phyloP scores from a whole-genome alignment of 2,797 vertebrate species.

The Falco columbarius region DNA sequence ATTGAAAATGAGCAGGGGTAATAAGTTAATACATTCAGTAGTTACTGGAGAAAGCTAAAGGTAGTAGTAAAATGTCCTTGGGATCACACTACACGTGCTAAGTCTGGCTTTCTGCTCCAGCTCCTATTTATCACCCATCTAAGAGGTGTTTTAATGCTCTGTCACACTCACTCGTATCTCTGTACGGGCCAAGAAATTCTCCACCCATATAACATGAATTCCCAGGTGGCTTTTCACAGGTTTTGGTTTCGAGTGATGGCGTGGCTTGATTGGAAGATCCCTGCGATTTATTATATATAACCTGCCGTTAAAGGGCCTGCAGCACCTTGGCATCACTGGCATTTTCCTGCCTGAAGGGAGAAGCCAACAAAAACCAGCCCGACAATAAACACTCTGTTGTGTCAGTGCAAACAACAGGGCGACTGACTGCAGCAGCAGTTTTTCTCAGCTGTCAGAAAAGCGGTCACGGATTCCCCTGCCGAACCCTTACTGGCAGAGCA shows the following conservation, averaged over 20 bases:
- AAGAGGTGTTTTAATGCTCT: not conserved
- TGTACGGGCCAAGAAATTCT: not conserved
- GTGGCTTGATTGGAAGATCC: not conserved
- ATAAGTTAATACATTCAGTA: not conserved
- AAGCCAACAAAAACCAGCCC: not conserved
- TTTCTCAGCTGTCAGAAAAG: not conserved
- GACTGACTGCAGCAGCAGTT: not conserved
- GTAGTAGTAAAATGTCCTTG: not conserved
- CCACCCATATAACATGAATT: not conserved
- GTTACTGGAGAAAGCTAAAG: not conserved
- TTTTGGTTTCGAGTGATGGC: not conserved
- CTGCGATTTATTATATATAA: not conserved
- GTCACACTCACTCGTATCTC: not conserved
- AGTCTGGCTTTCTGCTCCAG: not conserved
- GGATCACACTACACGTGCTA: not conserved
- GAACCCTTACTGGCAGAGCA: not conserved
- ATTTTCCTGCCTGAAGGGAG: not conserved
- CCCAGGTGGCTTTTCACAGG: not conserved
- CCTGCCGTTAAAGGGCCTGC: not conserved
- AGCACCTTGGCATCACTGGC: not conserved
- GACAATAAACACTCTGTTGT: not conserved
- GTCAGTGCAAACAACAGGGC: not conserved
- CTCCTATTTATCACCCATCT: not conserved
- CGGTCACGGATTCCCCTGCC: not conserved
- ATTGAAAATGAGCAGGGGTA: not conserved